Evolutionary conservation across 2,113 vertebrate species (phyloP).

Genomic region (Drymodes brunneopygia): DNA sequence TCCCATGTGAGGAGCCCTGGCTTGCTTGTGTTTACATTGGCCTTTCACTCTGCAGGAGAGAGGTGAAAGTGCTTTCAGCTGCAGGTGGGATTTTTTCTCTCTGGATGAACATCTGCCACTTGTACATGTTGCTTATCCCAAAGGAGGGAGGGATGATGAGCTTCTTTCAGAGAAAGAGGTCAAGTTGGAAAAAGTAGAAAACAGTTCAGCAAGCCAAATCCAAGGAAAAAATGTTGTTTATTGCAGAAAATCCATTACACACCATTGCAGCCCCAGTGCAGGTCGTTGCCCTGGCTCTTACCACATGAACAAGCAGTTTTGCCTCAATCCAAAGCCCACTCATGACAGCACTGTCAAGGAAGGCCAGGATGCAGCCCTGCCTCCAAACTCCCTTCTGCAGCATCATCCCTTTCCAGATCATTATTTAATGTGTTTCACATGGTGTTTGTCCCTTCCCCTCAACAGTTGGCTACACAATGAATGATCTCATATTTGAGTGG

Average conservation of each 20-base stretch:
- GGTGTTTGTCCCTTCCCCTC: background rate
- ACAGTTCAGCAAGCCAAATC: background rate
- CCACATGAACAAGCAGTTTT: background rate
- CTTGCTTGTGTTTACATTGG: background rate
- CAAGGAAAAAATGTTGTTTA: background rate
- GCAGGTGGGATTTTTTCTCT: background rate
- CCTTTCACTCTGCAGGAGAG: background rate
- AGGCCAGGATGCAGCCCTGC: background rate
- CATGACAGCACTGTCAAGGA: background rate
- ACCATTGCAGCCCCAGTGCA: background rate
- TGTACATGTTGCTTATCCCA: background rate
- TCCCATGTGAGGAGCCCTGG: background rate
- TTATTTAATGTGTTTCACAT: background rate
- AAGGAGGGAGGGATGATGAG: background rate
- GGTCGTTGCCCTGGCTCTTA: background rate
- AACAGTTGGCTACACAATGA: constrained; percentile 98
- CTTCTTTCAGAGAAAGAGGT: background rate
- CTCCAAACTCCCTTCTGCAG: background rate
- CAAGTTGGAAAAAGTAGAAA: background rate
- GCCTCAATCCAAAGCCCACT: background rate
- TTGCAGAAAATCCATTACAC: background rate
- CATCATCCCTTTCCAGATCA: background rate
- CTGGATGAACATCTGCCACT: background rate
- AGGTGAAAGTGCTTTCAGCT: background rate
- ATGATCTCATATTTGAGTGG: constrained; percentile 98